Base-by-base conservation (phyloP, 64 coral and sea anemone species). In the Dendrophyllia cribrosa region DNA sequence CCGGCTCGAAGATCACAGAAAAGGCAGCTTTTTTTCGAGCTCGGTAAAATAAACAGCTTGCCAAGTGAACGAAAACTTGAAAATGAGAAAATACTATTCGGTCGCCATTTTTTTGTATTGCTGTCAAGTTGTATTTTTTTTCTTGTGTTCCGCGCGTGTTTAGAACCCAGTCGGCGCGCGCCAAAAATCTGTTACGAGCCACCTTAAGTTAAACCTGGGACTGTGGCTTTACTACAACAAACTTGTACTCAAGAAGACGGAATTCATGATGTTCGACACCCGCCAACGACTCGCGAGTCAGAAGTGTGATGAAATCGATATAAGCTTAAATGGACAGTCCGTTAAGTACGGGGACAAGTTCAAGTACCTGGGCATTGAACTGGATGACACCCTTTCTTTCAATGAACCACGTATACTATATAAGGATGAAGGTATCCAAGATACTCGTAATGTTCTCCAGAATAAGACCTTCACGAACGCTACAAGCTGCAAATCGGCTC, bases 311-410 rank as follows among this genome's bases (percentile, higher is more conserved):
- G 72, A 89, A 77, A 73, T 60, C 74, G 51, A 79, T 73, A 79
- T 83, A 82, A 76, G 66, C 77, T 21, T 86, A 61, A 73, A 85
- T 76, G 90, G 69, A 75, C 10, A 92, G 77, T 92, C 79, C 77
- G 75, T 66, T 92, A 92, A 92, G 80, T 48, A 74, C 74, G 21
- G 25, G 13, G 72, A 91, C 23, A 84, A 78, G 8, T 91, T 91
- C 68, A 59, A 91, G 64, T 84, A 91, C 24, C 65, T 75, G 16
- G 79, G 69, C 83, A 65, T 91, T 74, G 66, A 76, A 43, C 89
- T 91, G 74, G 89, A 91, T 80, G 70, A 82, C 76, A 85, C 77
- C 64, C 78, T 91, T 80, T 91, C 78, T 58, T 91, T 91, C 62
- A 84, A 91, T 70, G 26, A 91, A 91, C 3, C 77, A 91, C 72